These are phyloP conservation scores for Ciconia nigra DNA, from an alignment of 2,797 vertebrate species.

Conservation along the genomic window DNA sequence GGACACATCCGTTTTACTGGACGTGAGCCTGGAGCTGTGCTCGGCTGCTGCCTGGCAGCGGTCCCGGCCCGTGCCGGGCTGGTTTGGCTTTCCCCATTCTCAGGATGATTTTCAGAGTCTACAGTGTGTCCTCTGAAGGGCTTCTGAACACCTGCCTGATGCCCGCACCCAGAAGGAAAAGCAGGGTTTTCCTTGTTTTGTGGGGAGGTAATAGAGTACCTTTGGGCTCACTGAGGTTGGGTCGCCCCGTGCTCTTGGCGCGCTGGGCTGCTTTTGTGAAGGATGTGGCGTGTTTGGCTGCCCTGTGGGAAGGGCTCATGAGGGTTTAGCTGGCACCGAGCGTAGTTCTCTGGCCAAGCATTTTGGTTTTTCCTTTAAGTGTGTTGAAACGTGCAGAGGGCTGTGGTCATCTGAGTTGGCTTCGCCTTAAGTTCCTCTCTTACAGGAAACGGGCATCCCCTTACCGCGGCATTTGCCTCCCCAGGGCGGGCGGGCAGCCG, in stretches of 20 bases:
- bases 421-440: neutral
- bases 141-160: neutral
- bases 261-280: neutral
- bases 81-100: neutral
- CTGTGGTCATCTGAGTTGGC: neutral
- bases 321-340: neutral
- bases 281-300: neutral
- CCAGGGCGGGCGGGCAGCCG: neutral
- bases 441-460: neutral
- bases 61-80: neutral
- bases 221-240: neutral
- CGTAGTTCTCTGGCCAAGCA: neutral
- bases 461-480: accelerated
- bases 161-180: neutral
- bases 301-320: neutral
- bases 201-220: neutral
- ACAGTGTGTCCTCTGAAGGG: neutral
- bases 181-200: neutral
- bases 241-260: neutral
- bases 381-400: neutral
- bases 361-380: neutral
- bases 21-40: neutral
- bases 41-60: neutral
- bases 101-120: neutral
- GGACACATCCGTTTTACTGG: neutral